A percentile compares a stretch with the other conserved stretches of the same genome.
Evolutionary conservation across 2,888 invertebrate species (phyloP).

Genomic region (Ophonus ardosiacus): DNA sequence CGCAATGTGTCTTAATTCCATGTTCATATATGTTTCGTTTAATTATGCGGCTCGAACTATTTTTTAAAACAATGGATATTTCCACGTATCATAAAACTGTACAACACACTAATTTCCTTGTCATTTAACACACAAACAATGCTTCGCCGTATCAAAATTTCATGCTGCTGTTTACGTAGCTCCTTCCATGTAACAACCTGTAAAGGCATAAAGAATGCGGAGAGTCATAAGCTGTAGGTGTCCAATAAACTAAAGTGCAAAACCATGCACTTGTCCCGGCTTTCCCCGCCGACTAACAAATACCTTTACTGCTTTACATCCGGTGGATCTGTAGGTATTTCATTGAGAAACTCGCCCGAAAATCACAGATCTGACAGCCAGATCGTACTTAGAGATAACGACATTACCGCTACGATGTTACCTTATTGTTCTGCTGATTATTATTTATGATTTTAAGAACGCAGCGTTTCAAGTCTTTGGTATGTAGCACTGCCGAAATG

Average conservation of each 20-base stretch:
- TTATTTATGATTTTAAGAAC: constrained; percentile 45
- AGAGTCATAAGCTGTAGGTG: constrained; percentile 57
- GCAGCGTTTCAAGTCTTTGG: not conserved
- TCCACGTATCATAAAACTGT: not conserved
- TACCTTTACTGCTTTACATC: constrained; percentile 58
- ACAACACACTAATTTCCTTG: not conserved
- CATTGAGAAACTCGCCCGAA: constrained; percentile 52
- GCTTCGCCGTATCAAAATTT: not conserved
- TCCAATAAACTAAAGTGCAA: constrained; percentile 62
- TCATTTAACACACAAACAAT: not conserved
- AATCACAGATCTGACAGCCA: constrained; percentile 33
- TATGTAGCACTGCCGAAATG: constrained; percentile 13
- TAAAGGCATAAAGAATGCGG: constrained; percentile 32
- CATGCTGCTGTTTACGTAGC: constrained; percentile 7
- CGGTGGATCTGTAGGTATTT: constrained; percentile 46
- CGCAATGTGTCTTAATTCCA: no score
- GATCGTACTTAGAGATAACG: constrained; percentile 40
- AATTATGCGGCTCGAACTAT: no score
- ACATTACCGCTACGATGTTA: constrained; percentile 18
- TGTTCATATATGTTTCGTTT: no score
- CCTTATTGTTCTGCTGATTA: constrained; percentile 26
- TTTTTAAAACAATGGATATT: not conserved
- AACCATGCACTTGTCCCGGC: constrained; percentile 49
- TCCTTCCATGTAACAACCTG: constrained; percentile 3
- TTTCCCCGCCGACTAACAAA: constrained; percentile 30